Conservation (phyloP, 2,797 vertebrate species). For the Aviceda cuculoides region DNA sequence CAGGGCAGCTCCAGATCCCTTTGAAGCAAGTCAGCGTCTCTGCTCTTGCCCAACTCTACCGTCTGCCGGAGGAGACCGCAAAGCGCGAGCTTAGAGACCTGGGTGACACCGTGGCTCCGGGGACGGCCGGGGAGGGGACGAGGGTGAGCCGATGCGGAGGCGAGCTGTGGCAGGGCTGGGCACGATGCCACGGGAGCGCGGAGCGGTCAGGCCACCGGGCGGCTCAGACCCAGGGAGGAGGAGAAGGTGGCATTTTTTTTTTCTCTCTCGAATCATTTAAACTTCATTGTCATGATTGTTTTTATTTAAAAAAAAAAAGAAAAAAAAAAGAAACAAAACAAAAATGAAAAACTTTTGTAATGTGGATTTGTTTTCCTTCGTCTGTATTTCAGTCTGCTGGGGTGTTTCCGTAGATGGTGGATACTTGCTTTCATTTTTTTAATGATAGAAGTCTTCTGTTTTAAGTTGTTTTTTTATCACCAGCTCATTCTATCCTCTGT, state of each 20-base stretch:
- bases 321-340: constrained; percentile 8
- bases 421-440: constrained; percentile 59
- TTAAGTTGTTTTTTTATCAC: constrained; percentile 54
- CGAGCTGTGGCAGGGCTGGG: background rate
- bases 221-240: constrained; percentile 5
- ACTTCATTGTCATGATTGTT: constrained; percentile 59
- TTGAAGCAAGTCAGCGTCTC: background rate
- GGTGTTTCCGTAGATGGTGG: constrained; percentile 51
- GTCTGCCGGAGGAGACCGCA: background rate
- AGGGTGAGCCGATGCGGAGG: background rate
- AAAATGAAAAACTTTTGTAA: constrained; percentile 43
- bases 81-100: background rate
- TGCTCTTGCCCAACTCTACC: background rate
- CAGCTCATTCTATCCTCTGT: constrained; percentile 61
- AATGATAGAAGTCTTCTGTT: constrained; percentile 57
- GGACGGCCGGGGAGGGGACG: background rate
- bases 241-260: background rate
- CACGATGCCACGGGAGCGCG: background rate
- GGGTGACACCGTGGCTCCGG: background rate
- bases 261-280: constrained; percentile 42
- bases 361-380: constrained; percentile 54
- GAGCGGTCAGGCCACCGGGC: background rate
- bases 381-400: constrained; percentile 41
- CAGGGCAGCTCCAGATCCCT: constrained; percentile 21
- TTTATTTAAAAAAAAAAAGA: constrained; percentile 48